Conservation (phyloP, 2,797 vertebrate genomes). For the Silurus lanzhouensis region DNA sequence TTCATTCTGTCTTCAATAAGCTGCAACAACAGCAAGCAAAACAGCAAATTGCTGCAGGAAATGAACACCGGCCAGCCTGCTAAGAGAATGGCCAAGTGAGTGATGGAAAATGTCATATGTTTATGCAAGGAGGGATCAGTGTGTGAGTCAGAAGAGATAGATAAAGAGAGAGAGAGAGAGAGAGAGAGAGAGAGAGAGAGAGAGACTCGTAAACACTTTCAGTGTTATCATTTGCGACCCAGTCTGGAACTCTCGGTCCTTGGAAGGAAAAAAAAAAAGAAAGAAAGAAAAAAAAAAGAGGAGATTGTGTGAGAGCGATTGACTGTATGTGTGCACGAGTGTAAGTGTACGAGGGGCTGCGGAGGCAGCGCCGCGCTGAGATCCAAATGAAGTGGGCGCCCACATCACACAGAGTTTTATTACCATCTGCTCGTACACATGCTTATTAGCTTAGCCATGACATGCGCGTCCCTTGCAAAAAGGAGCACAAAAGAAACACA, state of each 20-base stretch:
- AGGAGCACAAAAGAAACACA: conserved; percentile 13
- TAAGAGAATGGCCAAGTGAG: conserved; percentile 12
- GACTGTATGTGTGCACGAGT: conserved; percentile 32
- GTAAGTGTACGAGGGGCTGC: conserved; percentile 56
- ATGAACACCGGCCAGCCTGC: neutral
- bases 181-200: conserved; percentile 36
- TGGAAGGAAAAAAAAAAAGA: conserved; percentile 4
- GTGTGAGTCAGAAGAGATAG: conserved; percentile 29
- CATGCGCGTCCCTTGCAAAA: conserved; percentile 54
- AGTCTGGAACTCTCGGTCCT: conserved; percentile 31
- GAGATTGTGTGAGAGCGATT: neutral
- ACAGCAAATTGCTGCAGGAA: neutral
- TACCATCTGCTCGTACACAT: conserved; percentile 60
- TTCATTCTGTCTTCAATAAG: conserved; percentile 9
- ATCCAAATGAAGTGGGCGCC: conserved; percentile 54
- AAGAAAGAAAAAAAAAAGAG: neutral
- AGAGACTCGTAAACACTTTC: conserved; percentile 49
- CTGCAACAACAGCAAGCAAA: conserved; percentile 5
- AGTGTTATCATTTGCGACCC: conserved; percentile 37
- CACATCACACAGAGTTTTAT: conserved; percentile 54
- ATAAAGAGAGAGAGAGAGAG: conserved; percentile 16
- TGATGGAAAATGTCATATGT: conserved; percentile 46
- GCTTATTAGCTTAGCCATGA: conserved; percentile 52
- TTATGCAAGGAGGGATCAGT: conserved; percentile 28
- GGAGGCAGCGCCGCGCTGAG: conserved; percentile 45